Percentiles rank a stretch among this genome's conserved stretches.
Conservation (phyloP, 2,113 vertebrate genomes). For the Charina bottae region DNA sequence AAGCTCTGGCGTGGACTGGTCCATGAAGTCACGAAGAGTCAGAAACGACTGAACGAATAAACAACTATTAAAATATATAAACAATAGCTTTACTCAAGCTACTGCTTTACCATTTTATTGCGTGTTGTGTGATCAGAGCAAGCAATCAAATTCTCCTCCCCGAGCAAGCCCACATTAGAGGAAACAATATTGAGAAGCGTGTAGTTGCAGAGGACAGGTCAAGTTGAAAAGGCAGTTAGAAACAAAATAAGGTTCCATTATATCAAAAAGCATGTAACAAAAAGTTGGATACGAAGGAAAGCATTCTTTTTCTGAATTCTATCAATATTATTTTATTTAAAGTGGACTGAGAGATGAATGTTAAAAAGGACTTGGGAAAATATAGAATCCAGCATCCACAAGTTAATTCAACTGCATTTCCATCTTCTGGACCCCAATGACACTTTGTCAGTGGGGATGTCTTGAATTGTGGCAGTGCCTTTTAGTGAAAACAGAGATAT, state of each 20-base stretch:
- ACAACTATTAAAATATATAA: background rate
- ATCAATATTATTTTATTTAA: background rate
- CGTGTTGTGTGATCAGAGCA: background rate
- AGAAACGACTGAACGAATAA: no score
- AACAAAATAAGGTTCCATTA: background rate
- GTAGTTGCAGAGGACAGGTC: background rate
- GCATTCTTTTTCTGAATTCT: background rate
- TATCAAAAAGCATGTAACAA: background rate
- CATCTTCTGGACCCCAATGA: background rate
- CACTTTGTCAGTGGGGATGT: background rate
- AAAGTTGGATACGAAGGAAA: background rate
- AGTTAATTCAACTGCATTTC: background rate
- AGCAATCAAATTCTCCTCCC: background rate
- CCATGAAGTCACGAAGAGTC: no score
- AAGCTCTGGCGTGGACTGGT: no score
- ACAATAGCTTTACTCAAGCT: slow-evolving; percentile 9
- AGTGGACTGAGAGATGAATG: background rate
- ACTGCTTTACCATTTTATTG: background rate
- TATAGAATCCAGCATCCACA: background rate
- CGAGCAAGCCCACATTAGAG: background rate
- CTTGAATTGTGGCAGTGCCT: background rate
- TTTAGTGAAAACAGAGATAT: background rate
- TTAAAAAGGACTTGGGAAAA: slow-evolving; percentile 28
- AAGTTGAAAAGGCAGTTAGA: background rate
- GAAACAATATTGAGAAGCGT: background rate